Conservation (phyloP, 2,888 invertebrate genomes). For the Diogma glabrata region DNA sequence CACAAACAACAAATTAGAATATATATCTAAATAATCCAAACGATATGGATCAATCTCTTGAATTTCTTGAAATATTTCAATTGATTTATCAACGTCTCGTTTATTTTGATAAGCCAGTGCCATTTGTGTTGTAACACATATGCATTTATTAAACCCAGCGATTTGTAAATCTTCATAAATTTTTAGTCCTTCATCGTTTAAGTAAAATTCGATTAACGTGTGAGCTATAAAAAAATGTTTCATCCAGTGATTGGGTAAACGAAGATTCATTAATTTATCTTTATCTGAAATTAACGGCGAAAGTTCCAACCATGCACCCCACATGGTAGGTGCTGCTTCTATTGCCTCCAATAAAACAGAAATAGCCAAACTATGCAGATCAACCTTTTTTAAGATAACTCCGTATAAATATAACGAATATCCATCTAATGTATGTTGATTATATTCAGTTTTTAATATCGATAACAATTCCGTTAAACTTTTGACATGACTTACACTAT, state of each 20-base stretch:
- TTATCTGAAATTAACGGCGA: constrained; percentile 73
- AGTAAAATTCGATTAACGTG: constrained; percentile 77
- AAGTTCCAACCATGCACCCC: constrained; percentile 93
- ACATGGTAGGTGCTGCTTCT: constrained; percentile 69
- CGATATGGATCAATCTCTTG: constrained; percentile 83
- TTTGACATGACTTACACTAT: constrained; percentile 31
- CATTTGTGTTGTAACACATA: constrained; percentile 83
- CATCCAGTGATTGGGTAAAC: constrained; percentile 86
- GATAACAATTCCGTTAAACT: constrained; percentile 44
- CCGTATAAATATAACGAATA: constrained; percentile 84
- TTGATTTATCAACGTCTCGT: constrained; percentile 83
- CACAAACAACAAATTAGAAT: constrained; percentile 90
- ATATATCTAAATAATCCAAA: constrained; percentile 91
- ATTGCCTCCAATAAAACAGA: constrained; percentile 70
- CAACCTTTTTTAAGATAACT: constrained; percentile 76
- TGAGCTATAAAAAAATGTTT: constrained; percentile 84
- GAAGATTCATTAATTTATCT: constrained; percentile 54
- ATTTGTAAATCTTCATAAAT: constrained; percentile 64
- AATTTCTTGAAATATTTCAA: constrained; percentile 71
- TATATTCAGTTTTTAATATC: constrained; percentile 45
- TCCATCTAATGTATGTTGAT: constrained; percentile 62
- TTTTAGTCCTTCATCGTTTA: constrained; percentile 80
- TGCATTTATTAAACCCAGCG: constrained; percentile 75
- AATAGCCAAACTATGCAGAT: constrained; percentile 65
- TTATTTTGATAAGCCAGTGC: constrained; percentile 88